Percentiles rank a stretch among this genome's conserved stretches.
phyloP scores from a whole-genome alignment of 2,888 invertebrate species.

The Amblyjoppa proteus region DNA sequence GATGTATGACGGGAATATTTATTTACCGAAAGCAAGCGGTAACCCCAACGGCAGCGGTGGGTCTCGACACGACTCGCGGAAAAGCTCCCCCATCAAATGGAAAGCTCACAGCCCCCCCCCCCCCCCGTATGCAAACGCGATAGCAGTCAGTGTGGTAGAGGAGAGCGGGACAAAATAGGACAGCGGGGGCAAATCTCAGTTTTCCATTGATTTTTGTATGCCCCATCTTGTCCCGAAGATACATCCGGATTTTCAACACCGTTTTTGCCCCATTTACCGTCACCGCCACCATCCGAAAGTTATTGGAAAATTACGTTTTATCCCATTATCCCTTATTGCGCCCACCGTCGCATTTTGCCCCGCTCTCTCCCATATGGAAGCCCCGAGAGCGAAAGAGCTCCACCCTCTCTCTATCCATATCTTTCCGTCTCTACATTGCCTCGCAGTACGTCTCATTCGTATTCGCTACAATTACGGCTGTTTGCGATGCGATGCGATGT shows the following conservation, averaged over 20 bases:
- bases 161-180: neutral
- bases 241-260: no score
- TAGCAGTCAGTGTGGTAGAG: slow-evolving; percentile 18
- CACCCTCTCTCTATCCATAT: slow-evolving; percentile 8
- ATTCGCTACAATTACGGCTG: slow-evolving; percentile 37
- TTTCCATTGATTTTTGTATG: no score
- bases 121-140: slow-evolving; percentile 40
- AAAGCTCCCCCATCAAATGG: slow-evolving; percentile 48
- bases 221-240: no score
- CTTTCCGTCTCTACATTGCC: slow-evolving; percentile 12
- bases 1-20: slow-evolving; percentile 48
- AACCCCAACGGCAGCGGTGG: slow-evolving; percentile 33
- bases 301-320: neutral
- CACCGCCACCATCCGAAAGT: no score
- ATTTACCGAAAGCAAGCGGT: slow-evolving; percentile 26
- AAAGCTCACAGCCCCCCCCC: slow-evolving; percentile 16
- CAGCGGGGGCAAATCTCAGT: neutral
- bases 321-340: no score
- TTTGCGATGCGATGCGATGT: slow-evolving; percentile 41
- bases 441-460: slow-evolving; percentile 66
- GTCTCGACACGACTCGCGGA: slow-evolving; percentile 53
- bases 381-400: slow-evolving; percentile 14
- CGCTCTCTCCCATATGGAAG: neutral
- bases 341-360: no score
- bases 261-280: no score